phyloP scores from a whole-genome alignment of 2,888 invertebrate species.

The Trilocha varians region DNA sequence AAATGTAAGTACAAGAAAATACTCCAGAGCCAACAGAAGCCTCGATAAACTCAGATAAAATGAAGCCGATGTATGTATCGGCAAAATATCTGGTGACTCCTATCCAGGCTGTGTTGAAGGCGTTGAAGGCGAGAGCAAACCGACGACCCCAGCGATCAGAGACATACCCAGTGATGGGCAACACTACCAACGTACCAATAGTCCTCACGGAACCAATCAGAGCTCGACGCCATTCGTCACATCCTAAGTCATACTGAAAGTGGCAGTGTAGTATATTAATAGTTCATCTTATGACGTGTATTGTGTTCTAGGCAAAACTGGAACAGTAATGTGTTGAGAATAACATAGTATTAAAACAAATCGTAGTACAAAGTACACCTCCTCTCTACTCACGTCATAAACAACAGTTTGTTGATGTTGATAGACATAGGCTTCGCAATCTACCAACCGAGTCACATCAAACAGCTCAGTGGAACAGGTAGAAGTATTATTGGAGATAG shows the following conservation, averaged over 20 bases:
- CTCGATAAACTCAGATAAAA: slow-evolving; percentile 79
- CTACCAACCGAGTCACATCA: slow-evolving; percentile 19
- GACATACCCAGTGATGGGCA: slow-evolving; percentile 78
- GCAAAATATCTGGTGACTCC: slow-evolving; percentile 76
- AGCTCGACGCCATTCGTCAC: slow-evolving; percentile 80
- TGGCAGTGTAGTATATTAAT: too few relatives aligned
- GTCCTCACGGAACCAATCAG: slow-evolving; percentile 81
- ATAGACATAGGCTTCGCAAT: slow-evolving; percentile 42
- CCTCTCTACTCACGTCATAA: slow-evolving; percentile 41
- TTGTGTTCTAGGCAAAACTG: too few relatives aligned
- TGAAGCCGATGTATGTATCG: slow-evolving; percentile 77
- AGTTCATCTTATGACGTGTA: too few relatives aligned
- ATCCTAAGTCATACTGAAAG: slow-evolving; percentile 75
- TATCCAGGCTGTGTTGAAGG: slow-evolving; percentile 74
- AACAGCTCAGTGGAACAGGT: slow-evolving; percentile 43
- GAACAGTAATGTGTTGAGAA: too few relatives aligned
- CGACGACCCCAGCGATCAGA: slow-evolving; percentile 82
- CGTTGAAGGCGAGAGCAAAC: slow-evolving; percentile 69
- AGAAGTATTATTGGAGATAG: slow-evolving; percentile 3
- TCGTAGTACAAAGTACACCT: too few relatives aligned
- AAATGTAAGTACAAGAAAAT: slow-evolving; percentile 63
- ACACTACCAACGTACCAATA: slow-evolving; percentile 77
- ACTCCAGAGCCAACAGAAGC: slow-evolving; percentile 77
- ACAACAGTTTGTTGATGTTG: slow-evolving; percentile 45
- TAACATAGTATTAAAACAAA: too few relatives aligned